Evolutionary conservation across 2,888 invertebrate species (phyloP).

Genomic region (Adineta ricciae): DNA sequence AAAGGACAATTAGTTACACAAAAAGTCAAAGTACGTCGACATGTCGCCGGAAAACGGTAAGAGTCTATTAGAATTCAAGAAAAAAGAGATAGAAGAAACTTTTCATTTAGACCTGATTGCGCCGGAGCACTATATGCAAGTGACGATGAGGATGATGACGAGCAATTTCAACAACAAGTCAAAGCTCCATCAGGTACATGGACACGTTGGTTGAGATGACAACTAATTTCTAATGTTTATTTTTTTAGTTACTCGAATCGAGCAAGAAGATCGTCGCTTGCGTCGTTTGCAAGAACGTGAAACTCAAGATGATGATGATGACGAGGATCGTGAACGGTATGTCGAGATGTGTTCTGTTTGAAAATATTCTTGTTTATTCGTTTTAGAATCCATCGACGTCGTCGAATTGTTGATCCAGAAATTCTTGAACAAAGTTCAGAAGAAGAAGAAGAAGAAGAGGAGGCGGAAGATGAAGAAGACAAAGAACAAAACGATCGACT

Average conservation of each 20-base stretch:
- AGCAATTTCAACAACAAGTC: not conserved
- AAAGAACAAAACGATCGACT: slow-evolving; percentile 20
- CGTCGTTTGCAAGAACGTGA: slow-evolving; percentile 23
- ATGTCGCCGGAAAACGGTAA: slow-evolving; percentile 79
- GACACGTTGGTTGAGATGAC: not conserved
- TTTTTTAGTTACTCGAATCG: not conserved
- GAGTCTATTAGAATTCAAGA: not conserved
- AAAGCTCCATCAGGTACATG: not conserved
- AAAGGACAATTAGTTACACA: slow-evolving; percentile 97
- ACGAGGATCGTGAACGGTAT: not conserved
- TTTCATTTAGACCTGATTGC: too few relatives aligned
- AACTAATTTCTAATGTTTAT: not conserved
- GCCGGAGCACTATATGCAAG: not conserved
- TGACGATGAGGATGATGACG: slow-evolving; percentile 16
- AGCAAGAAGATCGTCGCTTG: slow-evolving; percentile 28
- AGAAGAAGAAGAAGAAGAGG: slow-evolving; percentile 31
- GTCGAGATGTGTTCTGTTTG: not conserved
- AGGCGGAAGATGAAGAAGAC: slow-evolving; percentile 32
- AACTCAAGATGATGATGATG: slow-evolving; percentile 11
- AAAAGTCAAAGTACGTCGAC: slow-evolving; percentile 95
- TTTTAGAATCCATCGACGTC: slow-evolving; percentile 23
- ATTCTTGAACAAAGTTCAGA: slow-evolving; percentile 29
- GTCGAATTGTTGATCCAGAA: slow-evolving; percentile 28
- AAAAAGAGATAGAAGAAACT: too few relatives aligned
- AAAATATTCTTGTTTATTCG: not conserved